Conservation (phyloP, 2,113 vertebrate species). For the Dicrurus megarhynchus region DNA sequence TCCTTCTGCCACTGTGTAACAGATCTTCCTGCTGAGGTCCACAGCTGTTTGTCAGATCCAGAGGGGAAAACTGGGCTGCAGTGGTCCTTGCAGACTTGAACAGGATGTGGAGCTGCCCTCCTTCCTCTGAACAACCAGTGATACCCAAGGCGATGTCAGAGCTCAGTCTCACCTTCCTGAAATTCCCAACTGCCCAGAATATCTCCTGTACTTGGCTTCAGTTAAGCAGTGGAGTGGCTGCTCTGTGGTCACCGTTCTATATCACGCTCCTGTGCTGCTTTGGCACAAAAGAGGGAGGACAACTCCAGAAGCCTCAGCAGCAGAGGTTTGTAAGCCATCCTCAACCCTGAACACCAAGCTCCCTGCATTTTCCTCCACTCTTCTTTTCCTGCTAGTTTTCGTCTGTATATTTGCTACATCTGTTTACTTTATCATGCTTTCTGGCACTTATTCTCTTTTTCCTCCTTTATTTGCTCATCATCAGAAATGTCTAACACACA, state of each 20-base stretch:
- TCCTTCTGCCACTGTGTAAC: neutral
- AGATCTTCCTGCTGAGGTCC: neutral
- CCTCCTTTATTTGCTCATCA: neutral
- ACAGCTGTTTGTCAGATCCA: neutral
- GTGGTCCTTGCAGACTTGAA: neutral
- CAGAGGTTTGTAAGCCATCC: neutral
- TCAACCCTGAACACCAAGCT: neutral
- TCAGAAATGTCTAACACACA: neutral
- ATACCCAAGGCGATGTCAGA: neutral
- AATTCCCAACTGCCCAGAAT: neutral
- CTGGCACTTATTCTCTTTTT: neutral
- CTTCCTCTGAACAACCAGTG: neutral
- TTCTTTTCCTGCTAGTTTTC: neutral
- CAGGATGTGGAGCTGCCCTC: neutral
- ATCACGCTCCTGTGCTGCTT: neutral
- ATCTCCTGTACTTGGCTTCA: neutral
- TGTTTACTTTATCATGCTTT: neutral
- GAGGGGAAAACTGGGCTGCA: neutral
- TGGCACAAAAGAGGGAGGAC: neutral
- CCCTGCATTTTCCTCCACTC: neutral
- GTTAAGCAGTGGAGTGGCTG: neutral
- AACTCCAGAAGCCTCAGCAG: neutral
- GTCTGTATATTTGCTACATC: neutral
- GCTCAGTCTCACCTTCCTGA: neutral
- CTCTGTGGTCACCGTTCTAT: neutral